Evolutionary conservation across 2,113 vertebrate species (phyloP), one percentile per base, ranked within the genome.

Genomic region (Nannospalax galili): DNA sequence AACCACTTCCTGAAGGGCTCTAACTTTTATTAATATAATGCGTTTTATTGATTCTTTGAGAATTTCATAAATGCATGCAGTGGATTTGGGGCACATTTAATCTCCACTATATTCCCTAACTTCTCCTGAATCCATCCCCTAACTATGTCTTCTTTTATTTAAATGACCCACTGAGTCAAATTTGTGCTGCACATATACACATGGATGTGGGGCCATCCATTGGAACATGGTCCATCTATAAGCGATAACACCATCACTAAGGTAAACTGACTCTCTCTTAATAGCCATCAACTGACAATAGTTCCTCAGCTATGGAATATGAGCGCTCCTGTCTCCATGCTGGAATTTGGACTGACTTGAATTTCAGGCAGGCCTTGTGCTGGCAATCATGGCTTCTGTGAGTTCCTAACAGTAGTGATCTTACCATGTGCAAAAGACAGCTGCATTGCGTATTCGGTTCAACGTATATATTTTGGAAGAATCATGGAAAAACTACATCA

Each of bases 401-500:
- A 42, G 8, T 42, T 52, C 48, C 6, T 52, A 11, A n/a, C n/a
- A 11, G 16, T 16, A 10, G 58, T 1, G n/a, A 5, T 14, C n/a
- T 26, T 64, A 24, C 40, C 37, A 65, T 32, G 14, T 32, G n/a
- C 62, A 84, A 26, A 65, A 20, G 24, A 37, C 19, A 12, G 11
- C 4, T n/a, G 3, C 22, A 6, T 3, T 24, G 4, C 17, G 16
- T 6, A 32, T 22, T 52, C 32, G n/a, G 12, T 60, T 85, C 22
- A n/a, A 26, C 16, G 42, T 26, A 30, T 7, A 20, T 30, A 62
- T 42, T 92, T 62, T 56, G 35, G 35, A 78, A 52, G 35, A n/a
- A 77, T 40, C 30, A 32, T 11, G 10, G 5, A 37, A 69, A 1
- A 35, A 37, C 0, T 19, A 0, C 4, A 15, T n/a, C 56, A n/a